Evolutionary conservation across 1,140 invertebrate genomes (phyloP).

Genomic region (Diprion similis): DNA sequence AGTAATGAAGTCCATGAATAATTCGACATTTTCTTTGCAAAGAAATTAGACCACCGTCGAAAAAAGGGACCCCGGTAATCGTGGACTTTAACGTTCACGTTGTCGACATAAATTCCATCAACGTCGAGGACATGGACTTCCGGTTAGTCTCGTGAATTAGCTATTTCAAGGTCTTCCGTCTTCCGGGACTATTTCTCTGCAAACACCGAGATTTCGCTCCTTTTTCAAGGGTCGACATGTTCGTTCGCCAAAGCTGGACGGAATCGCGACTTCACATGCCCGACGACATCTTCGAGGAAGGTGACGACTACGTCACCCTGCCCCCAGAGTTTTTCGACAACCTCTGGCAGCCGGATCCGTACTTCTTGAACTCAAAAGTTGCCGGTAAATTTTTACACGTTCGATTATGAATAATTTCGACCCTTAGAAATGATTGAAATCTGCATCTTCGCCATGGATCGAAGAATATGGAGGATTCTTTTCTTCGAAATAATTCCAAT

Average conservation of each 20-base stretch:
- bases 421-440: no score
- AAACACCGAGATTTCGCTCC: neutral
- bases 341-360: constrained; percentile 87
- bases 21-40: constrained; percentile 38
- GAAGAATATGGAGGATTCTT: no score
- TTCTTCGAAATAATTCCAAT: neutral
- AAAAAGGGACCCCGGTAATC: constrained; percentile 70
- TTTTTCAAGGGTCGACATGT: constrained; percentile 78
- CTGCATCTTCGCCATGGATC: no score
- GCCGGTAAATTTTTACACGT: constrained; percentile 65
- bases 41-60: constrained; percentile 77
- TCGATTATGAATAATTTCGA: neutral
- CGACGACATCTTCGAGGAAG: constrained; percentile 77
- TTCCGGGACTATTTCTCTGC: neutral
- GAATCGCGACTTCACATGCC: constrained; percentile 77
- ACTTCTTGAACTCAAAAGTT: constrained; percentile 85
- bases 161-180: neutral
- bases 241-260: constrained; percentile 81
- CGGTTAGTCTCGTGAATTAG: constrained; percentile 62
- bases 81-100: constrained; percentile 82
- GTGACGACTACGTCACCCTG: constrained; percentile 78
- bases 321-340: constrained; percentile 82
- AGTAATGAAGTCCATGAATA: constrained; percentile 14
- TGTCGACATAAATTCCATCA: constrained; percentile 85
- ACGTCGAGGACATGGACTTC: constrained; percentile 87